phyloP scores from a whole-genome alignment of 1,140 invertebrate species.

The Ceratosolen fusciceps region DNA sequence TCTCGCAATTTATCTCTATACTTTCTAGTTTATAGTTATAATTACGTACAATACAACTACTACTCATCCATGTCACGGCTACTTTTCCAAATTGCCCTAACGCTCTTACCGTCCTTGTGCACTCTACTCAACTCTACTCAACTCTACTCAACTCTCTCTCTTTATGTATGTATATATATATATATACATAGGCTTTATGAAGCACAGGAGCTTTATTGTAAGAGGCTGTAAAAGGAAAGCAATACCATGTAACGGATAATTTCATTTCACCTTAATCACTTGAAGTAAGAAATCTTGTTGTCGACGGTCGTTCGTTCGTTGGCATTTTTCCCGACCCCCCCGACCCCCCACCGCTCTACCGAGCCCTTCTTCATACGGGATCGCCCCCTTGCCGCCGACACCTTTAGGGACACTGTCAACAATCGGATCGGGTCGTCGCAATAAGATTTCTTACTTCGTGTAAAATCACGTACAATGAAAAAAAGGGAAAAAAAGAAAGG shows the following conservation, averaged over 20 bases:
- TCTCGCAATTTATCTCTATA: constrained; percentile 7
- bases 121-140: background rate
- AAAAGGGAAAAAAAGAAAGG: no score
- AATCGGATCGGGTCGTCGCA: constrained; percentile 42
- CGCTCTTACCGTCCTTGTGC: constrained; percentile 10
- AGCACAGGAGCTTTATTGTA: no score
- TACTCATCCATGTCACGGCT: constrained; percentile 1
- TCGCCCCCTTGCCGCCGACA: background rate
- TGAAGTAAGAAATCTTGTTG: constrained; percentile 39
- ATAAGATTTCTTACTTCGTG: constrained; percentile 47
- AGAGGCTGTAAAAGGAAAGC: background rate
- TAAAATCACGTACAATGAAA: no score
- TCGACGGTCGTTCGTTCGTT: constrained; percentile 36
- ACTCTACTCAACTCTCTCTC: background rate
- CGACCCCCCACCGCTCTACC: no score
- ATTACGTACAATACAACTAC: background rate
- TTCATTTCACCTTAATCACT: background rate
- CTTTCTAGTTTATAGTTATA: background rate
- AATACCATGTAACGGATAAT: constrained; percentile 44
- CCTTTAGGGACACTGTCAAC: constrained; percentile 36
- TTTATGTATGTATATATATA: background rate
- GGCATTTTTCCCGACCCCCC: constrained; percentile 41
- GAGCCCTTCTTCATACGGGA: background rate
- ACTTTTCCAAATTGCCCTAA: constrained; percentile 17
- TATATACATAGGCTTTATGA: background rate